Base-by-base conservation (phyloP, 2,888 invertebrate species). In the Trissonchulus latispiculum region DNA sequence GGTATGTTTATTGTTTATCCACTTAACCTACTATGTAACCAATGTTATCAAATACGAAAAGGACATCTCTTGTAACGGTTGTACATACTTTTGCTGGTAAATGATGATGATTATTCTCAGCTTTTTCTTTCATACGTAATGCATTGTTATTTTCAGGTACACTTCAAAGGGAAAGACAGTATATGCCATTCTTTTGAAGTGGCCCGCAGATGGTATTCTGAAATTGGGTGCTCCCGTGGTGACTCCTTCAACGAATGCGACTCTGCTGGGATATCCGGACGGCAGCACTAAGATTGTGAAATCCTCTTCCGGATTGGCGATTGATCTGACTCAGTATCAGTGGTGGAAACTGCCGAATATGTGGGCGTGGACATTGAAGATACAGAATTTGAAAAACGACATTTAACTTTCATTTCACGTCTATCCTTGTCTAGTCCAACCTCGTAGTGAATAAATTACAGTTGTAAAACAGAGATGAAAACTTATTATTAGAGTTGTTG, bases 111-210 rank as follows among this genome's bases (percentile, higher is more conserved):
- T n/a, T n/a, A n/a, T n/a, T n/a, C n/a, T n/a, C n/a, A n/a, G n/a
- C n/a, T n/a, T n/a, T n/a, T n/a, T n/a, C n/a, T 23, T n/a, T 66
- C 23, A 70, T 61, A 15, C 61, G 59, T 59, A 59, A 23, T 28
- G 59, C 59, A 59, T 59, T 59, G 59, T 59, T 28, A 59, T 23
- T 59, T 28, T 28, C 28, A 23, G 28, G 28, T 23, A 23, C 23
- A 28, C 23, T 23, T 23, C 32, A 64, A n/a, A 64, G 8, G 18
- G 18, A 64, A 75, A 64, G 8, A 66, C 36, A 36, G 83, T 84
- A 0, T 85, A 84, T 76, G 85, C 84, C 23, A 80, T 84, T 37
- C 74, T 83, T 1, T 78, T 84, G 15, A 75, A 78, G 36, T 84
- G 84, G 83, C 84, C 84, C 18, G 74, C 71, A n/a, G 76, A 75